These are phyloP conservation scores for Drosophila gunungcola DNA, from an alignment of 1,140 invertebrate species.

Conservation along the genomic window DNA sequence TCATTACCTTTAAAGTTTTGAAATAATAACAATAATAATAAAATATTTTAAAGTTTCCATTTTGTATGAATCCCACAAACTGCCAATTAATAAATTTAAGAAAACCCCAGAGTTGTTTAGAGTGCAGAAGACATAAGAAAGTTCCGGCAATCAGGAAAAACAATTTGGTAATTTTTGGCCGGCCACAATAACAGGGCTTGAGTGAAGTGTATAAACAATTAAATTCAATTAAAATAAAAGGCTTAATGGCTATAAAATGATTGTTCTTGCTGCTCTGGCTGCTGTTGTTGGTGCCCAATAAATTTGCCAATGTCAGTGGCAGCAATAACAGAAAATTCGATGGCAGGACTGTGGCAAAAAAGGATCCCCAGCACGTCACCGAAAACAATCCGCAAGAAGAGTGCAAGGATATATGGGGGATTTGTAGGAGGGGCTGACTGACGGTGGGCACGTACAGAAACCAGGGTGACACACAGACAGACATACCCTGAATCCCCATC, in stretches of 20 bases:
- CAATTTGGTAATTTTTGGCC: constrained; percentile 48
- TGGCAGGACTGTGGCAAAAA: constrained; percentile 31
- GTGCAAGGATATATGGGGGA: constrained; percentile 7
- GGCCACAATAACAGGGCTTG: constrained; percentile 31
- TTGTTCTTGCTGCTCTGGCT: constrained; percentile 45
- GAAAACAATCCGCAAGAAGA: constrained; percentile 42
- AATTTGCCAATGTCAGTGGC: constrained; percentile 53
- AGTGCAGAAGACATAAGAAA: constrained; percentile 8
- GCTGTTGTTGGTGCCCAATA: constrained; percentile 40
- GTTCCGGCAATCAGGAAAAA: constrained; percentile 23
- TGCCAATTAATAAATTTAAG: no score
- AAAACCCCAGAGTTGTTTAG: not conserved
- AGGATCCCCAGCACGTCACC: constrained; percentile 22
- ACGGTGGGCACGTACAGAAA: constrained; percentile 43
- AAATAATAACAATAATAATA: not conserved
- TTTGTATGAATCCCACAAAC: no score
- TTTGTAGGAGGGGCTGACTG: constrained; percentile 11
- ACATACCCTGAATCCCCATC: constrained; percentile 3
- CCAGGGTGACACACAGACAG: constrained; percentile 10
- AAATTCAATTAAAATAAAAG: constrained; percentile 80
- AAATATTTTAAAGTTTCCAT: no score
- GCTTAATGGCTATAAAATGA: constrained; percentile 78
- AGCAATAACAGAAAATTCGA: constrained; percentile 28
- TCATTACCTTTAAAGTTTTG: not conserved
- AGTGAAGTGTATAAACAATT: constrained; percentile 70